Evolutionary conservation across 2,888 invertebrate species (phyloP), one percentile per base, ranked within the genome.

Genomic region (Cephus pygmeus): DNA sequence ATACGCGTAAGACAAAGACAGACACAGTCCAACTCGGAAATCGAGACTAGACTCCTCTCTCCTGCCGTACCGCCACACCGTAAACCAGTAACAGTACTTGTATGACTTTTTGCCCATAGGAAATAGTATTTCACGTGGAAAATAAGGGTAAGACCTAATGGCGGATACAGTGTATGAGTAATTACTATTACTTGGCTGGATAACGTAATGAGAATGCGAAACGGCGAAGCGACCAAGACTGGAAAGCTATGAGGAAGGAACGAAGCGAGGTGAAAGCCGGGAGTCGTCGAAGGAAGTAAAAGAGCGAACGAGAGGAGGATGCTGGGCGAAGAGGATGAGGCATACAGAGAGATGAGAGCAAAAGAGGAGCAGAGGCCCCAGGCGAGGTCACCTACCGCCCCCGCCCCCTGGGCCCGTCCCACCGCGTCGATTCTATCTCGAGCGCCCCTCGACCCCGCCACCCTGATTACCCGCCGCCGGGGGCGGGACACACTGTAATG

Each of bases 371-470:
- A 87, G 86, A 87, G 88, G 90, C 91, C 87, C 87, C 88, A 87
- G 91, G 91, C 91, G 91, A 91, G 91, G 91, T 91, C 91, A 90
- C 88, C 90, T 86, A 87, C 87, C 89, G 88, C 90, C 90, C 89
- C 85, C 88, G 84, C 85, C 85, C 82, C 76, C 76, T 75, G 77
- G 75, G 36, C 82, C 85, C 83, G 81, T 82, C 80, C 84, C 81
- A 81, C 81, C 83, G 82, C 83, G 83, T 81, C 85, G 81, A 85
- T 81, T 86, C 74, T 74, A 80, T 84, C 81, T 77, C 80, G 82
- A 78, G 75, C 73, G 73, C 77, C 83, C 85, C 84, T 73, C 85
- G 82, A 82, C 81, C 84, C 84, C 84, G 83, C 82, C 82, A 88
- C 86, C 88, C 90, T 90, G 90, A 91, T 91, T 90, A 90, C 88